Evolutionary conservation across 2,113 vertebrate species (phyloP), one percentile per base, ranked within the genome.

Genomic region (Diadophis punctatus): DNA sequence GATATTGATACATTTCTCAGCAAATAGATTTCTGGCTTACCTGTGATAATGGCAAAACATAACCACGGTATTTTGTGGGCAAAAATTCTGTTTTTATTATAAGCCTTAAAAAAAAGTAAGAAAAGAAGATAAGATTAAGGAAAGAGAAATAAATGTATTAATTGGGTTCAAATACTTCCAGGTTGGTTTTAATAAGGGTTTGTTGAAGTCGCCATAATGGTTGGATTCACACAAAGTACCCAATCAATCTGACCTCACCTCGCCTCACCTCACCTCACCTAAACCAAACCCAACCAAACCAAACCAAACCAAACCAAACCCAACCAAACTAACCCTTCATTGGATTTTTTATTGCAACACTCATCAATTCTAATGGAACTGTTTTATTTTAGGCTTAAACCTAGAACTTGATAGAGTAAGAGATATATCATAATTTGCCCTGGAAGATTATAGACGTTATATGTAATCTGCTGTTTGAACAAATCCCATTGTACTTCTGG

Each of bases 11-110:
- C 10, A 34, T 53, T n/a, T 88, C 20, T 39, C 20, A 88, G 4
- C n/a, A 88, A 55, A 88, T 39, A 10, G n/a, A 56, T 51, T 39
- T 68, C 7, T 68, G 8, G 43, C 98, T 98, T 96, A 99, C 99
- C 55, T 98, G 97, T 91, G 99, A 98, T 94, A 99, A 97, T 1
- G 99, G 99, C 18, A 99, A 96, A 96, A 99, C 96, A 52, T 96
- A 98, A 30, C 98, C 97, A 94, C 98, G 96, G 34, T 98, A 97
- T 95, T 98, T 99, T 2, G 97, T 98, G 1, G 99, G 99, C 91
- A 99, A 98, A 97, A 99, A 99, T 95, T 99, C 99, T 0, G 98
- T 99, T 97, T 99, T 99, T 96, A 99, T 96, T 95, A 99, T 98
- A 89, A 99, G 98, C 92, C 99, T 99, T 95, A 68, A 84, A 93